Percentiles rank a stretch among this genome's conserved stretches.
Evolutionary conservation across 2,113 vertebrate species (phyloP).

Genomic region (Poecilia latipinna): DNA sequence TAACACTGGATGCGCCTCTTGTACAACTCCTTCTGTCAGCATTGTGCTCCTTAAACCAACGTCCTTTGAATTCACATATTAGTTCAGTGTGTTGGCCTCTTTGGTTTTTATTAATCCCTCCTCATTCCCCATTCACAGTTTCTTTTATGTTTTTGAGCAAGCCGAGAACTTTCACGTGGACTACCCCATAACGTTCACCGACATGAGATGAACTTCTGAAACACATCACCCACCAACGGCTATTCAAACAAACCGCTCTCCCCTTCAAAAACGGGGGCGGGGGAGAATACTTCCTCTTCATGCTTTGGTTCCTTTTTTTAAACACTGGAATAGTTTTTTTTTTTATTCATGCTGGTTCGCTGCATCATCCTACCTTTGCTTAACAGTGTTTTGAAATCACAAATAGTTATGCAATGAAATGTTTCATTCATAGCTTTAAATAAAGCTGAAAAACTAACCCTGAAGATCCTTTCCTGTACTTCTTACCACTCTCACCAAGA

Average conservation of each 20-base stretch:
- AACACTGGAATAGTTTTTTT: slow-evolving; percentile 1
- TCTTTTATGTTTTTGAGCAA: slow-evolving; percentile 72
- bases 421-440: background rate
- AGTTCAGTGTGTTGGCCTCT: slow-evolving; percentile 41
- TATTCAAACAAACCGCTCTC: slow-evolving; percentile 53
- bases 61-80: slow-evolving; percentile 63
- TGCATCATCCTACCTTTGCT: background rate
- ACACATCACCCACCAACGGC: slow-evolving; percentile 68
- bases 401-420: background rate
- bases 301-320: slow-evolving; percentile 28
- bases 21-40: slow-evolving; percentile 50
- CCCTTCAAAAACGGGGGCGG: background rate
- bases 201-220: slow-evolving; percentile 72
- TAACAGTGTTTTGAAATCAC: background rate
- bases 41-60: slow-evolving; percentile 71
- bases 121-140: slow-evolving; percentile 55
- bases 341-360: background rate
- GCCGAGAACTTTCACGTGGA: slow-evolving; percentile 77
- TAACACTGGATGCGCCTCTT: slow-evolving; percentile 46
- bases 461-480: background rate
- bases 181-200: slow-evolving; percentile 62
- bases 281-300: slow-evolving; percentile 36
- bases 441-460: background rate
- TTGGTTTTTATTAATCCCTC: slow-evolving; percentile 29
- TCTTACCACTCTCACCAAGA: too few species aligned